These are phyloP conservation scores for Nezara viridula DNA, from an alignment of 2,888 invertebrate genomes.

Conservation along the genomic window DNA sequence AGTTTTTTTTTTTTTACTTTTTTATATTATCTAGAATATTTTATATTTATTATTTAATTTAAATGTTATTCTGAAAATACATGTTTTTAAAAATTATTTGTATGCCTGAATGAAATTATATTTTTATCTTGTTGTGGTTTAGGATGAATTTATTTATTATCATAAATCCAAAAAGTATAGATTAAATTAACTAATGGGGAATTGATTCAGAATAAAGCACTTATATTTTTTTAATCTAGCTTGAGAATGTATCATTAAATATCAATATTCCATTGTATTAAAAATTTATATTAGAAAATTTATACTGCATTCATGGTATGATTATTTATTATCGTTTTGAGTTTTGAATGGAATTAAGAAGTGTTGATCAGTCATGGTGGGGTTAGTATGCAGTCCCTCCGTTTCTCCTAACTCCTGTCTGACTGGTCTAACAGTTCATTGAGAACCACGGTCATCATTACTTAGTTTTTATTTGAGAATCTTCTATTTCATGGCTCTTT, in stretches of 20 bases:
- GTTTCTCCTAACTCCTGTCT: too few relatives aligned
- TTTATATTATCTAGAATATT: background rate
- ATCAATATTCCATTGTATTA: background rate
- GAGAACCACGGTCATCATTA: too few relatives aligned
- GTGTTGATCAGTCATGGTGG: too few relatives aligned
- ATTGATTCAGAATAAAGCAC: background rate
- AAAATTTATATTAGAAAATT: background rate
- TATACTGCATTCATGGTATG: too few relatives aligned
- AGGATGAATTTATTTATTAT: background rate
- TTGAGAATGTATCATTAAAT: background rate
- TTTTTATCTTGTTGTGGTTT: background rate
- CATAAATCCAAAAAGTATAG: background rate
- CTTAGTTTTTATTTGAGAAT: too few relatives aligned
- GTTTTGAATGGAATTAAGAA: too few relatives aligned
- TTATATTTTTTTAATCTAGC: background rate
- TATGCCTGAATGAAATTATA: background rate
- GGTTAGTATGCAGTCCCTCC: too few relatives aligned
- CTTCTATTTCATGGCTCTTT: too few relatives aligned
- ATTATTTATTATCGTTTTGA: too few relatives aligned
- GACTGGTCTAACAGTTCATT: too few relatives aligned
- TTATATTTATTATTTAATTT: background rate
- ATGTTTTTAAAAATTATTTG: background rate
- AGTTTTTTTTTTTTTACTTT: conserved; percentile 8
- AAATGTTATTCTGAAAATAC: background rate
- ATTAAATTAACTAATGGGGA: background rate